phyloP scores from a whole-genome alignment of 2,888 invertebrate genomes.

The Caenorhabditis japonica region DNA sequence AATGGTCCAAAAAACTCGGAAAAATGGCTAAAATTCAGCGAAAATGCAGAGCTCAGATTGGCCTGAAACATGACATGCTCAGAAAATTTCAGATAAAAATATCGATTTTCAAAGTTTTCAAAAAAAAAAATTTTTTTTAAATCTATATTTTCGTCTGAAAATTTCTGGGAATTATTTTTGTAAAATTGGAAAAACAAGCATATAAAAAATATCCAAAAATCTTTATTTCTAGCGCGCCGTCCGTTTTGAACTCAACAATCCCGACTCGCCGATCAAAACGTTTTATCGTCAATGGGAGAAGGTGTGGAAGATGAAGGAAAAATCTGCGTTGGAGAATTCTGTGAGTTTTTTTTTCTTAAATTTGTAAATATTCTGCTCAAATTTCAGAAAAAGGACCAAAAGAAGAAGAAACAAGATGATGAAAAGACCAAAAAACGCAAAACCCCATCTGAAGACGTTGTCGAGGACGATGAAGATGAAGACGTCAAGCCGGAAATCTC shows the following conservation, averaged over 20 bases:
- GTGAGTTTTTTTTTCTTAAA: conserved; percentile 15
- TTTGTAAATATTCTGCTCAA: neutral
- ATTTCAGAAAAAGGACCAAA: conserved; percentile 32
- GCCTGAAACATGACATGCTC: too few species aligned
- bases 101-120: too few species aligned
- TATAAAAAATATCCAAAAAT: neutral
- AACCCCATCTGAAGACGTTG: conserved; percentile 7
- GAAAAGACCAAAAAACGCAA: conserved; percentile 23
- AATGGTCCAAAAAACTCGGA: too few species aligned
- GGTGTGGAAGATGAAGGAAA: conserved; percentile 65
- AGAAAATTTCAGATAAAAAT: too few species aligned
- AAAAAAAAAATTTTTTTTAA: too few species aligned
- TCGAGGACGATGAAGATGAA: conserved; percentile 43
- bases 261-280: conserved; percentile 59
- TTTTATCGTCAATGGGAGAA: conserved; percentile 65
- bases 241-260: conserved; percentile 57
- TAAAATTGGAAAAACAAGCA: neutral
- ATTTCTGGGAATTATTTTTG: neutral
- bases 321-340: conserved; percentile 17
- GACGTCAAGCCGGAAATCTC: conserved; percentile 41
- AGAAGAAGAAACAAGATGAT: conserved; percentile 35
- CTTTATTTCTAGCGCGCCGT: conserved; percentile 55
- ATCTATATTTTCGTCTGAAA: too few species aligned
- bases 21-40: too few species aligned
- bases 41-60: too few species aligned